Evolutionary conservation across 2,888 invertebrate species (phyloP), one percentile per base, ranked within the genome.

Genomic region (Drosophila prostipennis): DNA sequence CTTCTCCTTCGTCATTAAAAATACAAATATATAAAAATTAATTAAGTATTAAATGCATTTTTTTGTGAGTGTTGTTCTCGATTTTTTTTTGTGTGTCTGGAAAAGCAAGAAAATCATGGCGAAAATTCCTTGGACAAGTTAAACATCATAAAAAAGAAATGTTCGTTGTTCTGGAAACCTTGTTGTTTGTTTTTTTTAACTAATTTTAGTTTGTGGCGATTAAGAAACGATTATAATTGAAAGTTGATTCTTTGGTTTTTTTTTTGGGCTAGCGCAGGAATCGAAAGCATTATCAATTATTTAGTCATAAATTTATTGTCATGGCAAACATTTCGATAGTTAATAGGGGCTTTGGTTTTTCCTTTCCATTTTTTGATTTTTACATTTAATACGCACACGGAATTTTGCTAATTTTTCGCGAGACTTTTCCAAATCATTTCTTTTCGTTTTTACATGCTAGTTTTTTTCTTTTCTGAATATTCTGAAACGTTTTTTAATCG

Each of bases 21-120:
- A 84, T 85, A 87, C 74, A 80, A 80, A 77, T 83, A 87, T 87
- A 83, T 87, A 83, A 87, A 84, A 87, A 82, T 78, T 79, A 87
- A 76, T 87, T 78, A 89, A 85, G 88, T 87, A 80, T 83, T 85
- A 85, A 80, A 85, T 88, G 88, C 87, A 83, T 73, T 78, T 80
- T 75, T 76, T 74, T 78, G 55, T 74, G 64, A 61, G 48, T 71
- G 37, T 58, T 67, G 48, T 40, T 42, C 48, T 49, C 58, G 13
- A 45, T 40, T 63, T 53, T 49, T 49, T 45, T 53, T 56, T 39
- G 4, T 26, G 52, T 57, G 68, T 68, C 72, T 85, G 87, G 79
- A 87, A 87, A 83, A 83, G 82, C 88, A 85, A 77, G 72, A 71
- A 79, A 78, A 74, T 46, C 49, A 46, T 65, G 48, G 52, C 49